Base-by-base conservation (phyloP, 2,113 vertebrate genomes). In the Mesoclemmys tuberculata region DNA sequence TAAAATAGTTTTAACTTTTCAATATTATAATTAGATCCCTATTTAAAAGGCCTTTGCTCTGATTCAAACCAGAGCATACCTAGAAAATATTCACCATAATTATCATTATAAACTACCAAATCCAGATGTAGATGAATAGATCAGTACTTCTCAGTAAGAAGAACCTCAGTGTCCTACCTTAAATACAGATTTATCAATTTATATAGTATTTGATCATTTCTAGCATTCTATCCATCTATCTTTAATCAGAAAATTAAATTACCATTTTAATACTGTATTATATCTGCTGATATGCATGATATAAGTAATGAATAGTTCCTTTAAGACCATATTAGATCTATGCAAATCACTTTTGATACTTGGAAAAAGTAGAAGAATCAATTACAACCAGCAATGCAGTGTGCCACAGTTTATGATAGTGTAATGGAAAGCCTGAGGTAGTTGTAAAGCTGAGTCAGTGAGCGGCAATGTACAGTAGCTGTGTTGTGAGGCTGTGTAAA, bases 181-280 rank as follows among this genome's bases (percentile, higher is more conserved):
- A 79, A 89, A 77, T 0, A 82, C 86, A 84, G 5, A 24, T 87
- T 94, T 94, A 93, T 94, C 88, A 92, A 90, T 93, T 94, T 89
- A 90, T 93, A 90, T 82, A 0, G 0, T 71, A 89, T 94, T 93
- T 95, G 79, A 90, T 96, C 48, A 51, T 89, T 55, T 89, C 84
- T 56, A 77, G 74, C 2, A 0, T 92, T 92, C 91, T 77, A 85
- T 93, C 61, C 44, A 90, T 91, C 90, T 87, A 81, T 58, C 35
- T 87, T 94, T 93, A 93, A 95, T 96, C 3, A 89, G 84, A 95
- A 92, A 95, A 95, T 71, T 82, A 88, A 95, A 96, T 96, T 90
- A 87, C 3, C 44, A 89, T 96, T 93, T 95, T 93, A 92, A 95
- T 94, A 87, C 61, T 92, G 16, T 5, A 82, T 55, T 44, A 58